These are phyloP conservation scores for Crossoptilon crossoptilon DNA, from an alignment of 2,797 vertebrate species.

Conservation along the genomic window DNA sequence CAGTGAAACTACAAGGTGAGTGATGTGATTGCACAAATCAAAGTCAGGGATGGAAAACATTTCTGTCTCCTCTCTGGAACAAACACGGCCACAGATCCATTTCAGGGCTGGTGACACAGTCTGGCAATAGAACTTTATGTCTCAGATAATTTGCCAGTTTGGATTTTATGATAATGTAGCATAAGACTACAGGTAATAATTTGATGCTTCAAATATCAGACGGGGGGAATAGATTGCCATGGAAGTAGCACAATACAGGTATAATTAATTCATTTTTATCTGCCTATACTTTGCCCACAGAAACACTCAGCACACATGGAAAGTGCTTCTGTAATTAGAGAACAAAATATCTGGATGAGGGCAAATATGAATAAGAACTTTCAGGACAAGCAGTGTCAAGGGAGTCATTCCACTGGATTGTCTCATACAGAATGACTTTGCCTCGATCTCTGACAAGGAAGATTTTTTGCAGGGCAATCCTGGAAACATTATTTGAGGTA, in stretches of 20 bases:
- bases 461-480: background rate
- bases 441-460: background rate
- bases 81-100: background rate
- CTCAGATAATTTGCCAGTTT: background rate
- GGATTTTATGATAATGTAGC: background rate
- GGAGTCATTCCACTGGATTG: conserved; percentile 15
- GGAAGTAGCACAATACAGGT: rapidly evolving
- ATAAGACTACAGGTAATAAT: background rate
- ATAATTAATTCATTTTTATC: background rate
- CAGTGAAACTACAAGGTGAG: background rate
- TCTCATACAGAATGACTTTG: background rate
- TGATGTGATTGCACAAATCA: background rate
- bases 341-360: background rate
- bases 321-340: background rate
- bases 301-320: background rate
- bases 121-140: background rate
- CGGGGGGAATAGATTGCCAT: rapidly evolving
- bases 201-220: background rate
- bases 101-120: background rate
- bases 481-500: background rate
- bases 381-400: background rate
- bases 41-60: background rate
- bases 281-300: background rate
- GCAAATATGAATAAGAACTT: conserved; percentile 43
- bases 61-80: background rate